Evolutionary conservation across 2,113 vertebrate species (phyloP).

Genomic region (Elaphurus davidianus): DNA sequence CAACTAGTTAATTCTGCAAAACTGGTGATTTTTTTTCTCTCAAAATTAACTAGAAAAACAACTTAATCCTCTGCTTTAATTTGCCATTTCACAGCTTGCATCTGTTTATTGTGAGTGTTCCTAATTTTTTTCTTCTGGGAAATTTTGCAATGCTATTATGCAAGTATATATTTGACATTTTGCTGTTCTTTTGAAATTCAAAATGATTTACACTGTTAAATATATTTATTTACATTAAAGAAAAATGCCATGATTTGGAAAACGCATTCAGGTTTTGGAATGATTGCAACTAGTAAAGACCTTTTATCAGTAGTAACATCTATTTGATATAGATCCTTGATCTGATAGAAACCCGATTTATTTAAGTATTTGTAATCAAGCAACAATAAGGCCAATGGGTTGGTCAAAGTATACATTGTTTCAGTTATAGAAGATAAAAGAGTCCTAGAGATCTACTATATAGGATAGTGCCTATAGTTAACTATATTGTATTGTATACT

Average conservation of each 20-base stretch:
- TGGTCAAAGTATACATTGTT: neutral
- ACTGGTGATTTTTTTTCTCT: neutral
- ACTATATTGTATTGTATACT: neutral
- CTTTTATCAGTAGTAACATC: neutral
- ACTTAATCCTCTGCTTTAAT: neutral
- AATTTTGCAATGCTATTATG: neutral
- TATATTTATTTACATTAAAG: neutral
- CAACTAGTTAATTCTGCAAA: conserved; percentile 38
- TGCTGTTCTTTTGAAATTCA: conserved; percentile 22
- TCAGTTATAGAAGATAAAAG: neutral
- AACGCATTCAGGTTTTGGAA: neutral
- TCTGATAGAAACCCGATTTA: conserved; percentile 69
- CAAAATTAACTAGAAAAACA: conserved; percentile 17
- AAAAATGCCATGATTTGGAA: neutral
- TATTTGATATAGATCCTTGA: conserved; percentile 57
- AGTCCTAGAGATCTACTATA: neutral
- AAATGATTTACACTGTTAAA: neutral
- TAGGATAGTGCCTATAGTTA: neutral
- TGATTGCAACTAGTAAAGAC: neutral
- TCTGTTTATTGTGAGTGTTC: neutral
- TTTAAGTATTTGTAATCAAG: conserved; percentile 76
- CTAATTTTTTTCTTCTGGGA: neutral
- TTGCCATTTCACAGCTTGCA: conserved; percentile 18
- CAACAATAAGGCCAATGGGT: conserved; percentile 65
- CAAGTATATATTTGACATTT: neutral